Conservation (phyloP, 2,888 invertebrate species). For the Cyaniris semiargus region DNA sequence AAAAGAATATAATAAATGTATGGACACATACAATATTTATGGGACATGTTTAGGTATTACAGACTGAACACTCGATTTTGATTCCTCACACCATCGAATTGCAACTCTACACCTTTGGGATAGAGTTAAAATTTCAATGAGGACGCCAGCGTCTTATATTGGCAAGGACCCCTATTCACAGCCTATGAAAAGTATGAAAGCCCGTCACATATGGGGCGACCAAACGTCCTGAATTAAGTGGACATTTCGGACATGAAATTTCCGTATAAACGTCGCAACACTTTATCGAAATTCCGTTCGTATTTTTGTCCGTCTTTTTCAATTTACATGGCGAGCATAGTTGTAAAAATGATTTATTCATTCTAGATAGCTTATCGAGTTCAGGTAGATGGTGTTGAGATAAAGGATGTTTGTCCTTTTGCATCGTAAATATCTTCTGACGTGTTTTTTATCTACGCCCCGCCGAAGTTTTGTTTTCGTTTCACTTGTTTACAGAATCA, state of each 20-base stretch:
- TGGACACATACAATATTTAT: conserved; percentile 64
- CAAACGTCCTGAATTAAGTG: conserved; percentile 34
- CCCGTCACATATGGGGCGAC: conserved; percentile 55
- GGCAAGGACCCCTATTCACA: conserved; percentile 62
- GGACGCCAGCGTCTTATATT: conserved; percentile 48
- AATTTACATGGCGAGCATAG: conserved; percentile 44
- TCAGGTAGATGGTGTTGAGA: conserved; percentile 61
- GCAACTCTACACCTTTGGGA: not conserved
- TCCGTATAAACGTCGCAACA: not conserved
- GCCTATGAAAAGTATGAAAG: conserved; percentile 72
- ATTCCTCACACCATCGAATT: conserved; percentile 39
- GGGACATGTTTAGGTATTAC: conserved; percentile 67
- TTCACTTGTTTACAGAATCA: not conserved
- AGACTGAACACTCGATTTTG: conserved; percentile 51
- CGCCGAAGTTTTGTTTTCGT: not conserved
- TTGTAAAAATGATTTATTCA: conserved; percentile 76
- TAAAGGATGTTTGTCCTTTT: conserved; percentile 46
- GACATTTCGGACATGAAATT: conserved; percentile 23
- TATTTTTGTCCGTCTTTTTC: conserved; percentile 14
- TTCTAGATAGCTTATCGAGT: conserved; percentile 65
- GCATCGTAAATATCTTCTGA: conserved; percentile 6
- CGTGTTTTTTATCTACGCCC: conserved; percentile 19
- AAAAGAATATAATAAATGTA: conserved; percentile 51
- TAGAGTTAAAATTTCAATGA: conserved; percentile 32
- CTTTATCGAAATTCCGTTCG: conserved; percentile 24